Evolutionary conservation across 2,888 invertebrate genomes (phyloP).

Genomic region (Thymelicus lineola): DNA sequence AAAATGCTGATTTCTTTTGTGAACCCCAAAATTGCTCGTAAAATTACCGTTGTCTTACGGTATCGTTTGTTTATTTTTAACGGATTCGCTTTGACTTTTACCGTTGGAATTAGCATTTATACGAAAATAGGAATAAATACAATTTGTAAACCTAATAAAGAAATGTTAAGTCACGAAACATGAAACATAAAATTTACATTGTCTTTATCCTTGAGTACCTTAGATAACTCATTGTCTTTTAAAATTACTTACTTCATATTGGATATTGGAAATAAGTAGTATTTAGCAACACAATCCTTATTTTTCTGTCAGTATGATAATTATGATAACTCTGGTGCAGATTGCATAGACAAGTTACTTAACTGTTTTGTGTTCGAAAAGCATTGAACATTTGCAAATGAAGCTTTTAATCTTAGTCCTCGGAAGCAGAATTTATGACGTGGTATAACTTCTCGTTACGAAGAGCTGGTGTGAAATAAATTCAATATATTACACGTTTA

Average conservation of each 20-base stretch:
- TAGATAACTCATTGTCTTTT: slow-evolving; percentile 35
- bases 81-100: slow-evolving; percentile 63
- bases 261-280: background rate
- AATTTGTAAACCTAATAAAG: slow-evolving; percentile 57
- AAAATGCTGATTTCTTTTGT: slow-evolving; percentile 37
- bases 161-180: slow-evolving; percentile 67
- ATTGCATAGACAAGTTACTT: background rate
- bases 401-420: background rate
- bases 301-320: background rate
- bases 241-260: slow-evolving; percentile 1
- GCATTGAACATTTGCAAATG: background rate
- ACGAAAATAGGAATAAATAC: slow-evolving; percentile 57
- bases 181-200: slow-evolving; percentile 52
- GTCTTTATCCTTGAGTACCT: slow-evolving; percentile 58
- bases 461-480: too few relatives aligned
- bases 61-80: slow-evolving; percentile 52
- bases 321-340: background rate
- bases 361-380: background rate
- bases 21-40: slow-evolving; percentile 49
- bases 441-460: too few relatives aligned
- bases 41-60: slow-evolving; percentile 53
- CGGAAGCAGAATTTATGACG: too few relatives aligned
- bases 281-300: background rate
- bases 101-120: slow-evolving; percentile 65
- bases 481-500: background rate